phyloP scores from a whole-genome alignment of 1,140 invertebrate species.

The Zaprionus ornatus region DNA sequence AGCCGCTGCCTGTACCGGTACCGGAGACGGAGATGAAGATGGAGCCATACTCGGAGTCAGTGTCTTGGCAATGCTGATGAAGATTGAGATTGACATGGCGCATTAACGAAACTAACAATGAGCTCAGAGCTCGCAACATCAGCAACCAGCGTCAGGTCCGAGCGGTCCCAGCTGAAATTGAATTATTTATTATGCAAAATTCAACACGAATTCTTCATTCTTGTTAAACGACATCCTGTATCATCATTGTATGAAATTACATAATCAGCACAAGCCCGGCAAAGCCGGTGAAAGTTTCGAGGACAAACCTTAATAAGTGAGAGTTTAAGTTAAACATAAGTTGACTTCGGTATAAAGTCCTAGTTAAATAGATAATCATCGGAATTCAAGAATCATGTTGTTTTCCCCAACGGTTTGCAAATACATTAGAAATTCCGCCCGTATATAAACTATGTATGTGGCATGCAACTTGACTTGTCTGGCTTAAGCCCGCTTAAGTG shows the following conservation, averaged over 20 bases:
- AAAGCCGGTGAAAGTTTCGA: too few relatives aligned
- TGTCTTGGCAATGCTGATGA: neutral
- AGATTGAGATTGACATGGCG: constrained; percentile 31
- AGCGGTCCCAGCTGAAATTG: constrained; percentile 22
- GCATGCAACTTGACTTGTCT: neutral
- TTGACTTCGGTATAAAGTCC: neutral
- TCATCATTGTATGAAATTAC: neutral
- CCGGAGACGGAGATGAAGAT: neutral
- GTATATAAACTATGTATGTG: neutral
- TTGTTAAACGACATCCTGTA: neutral
- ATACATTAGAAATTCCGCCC: neutral
- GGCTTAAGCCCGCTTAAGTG: neutral
- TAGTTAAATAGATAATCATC: neutral
- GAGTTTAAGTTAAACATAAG: neutral
- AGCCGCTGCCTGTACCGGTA: neutral
- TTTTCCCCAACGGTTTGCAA: neutral
- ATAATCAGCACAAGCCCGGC: neutral
- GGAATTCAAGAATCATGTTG: neutral
- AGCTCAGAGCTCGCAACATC: neutral
- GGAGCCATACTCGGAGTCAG: neutral
- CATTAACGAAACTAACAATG: constrained; percentile 39
- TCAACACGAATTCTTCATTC: constrained; percentile 26
- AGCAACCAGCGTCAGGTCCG: too few relatives aligned
- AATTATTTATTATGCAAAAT: constrained; percentile 45
- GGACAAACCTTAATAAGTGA: too few relatives aligned